Percentiles rank a stretch among this genome's conserved stretches.
These are phyloP conservation scores for Pyrocoelia pectoralis DNA, from an alignment of 2,888 invertebrate genomes.

Conservation along the genomic window DNA sequence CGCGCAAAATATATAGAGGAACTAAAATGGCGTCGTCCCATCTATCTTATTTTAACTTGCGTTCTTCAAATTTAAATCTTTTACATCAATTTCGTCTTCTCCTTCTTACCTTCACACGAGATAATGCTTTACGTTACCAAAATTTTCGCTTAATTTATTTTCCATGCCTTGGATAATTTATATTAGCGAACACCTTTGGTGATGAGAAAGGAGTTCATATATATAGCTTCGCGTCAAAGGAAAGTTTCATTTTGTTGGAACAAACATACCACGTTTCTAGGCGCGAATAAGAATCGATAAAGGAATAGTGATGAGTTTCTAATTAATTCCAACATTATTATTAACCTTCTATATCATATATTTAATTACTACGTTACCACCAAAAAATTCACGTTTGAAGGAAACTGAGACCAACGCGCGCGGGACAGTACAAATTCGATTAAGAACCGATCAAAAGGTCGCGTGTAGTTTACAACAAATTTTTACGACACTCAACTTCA, in stretches of 20 bases:
- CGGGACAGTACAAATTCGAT: too few relatives aligned
- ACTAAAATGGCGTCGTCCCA: conserved; percentile 56
- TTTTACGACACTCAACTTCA: too few relatives aligned
- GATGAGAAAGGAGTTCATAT: conserved; percentile 57
- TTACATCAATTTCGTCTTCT: conserved; percentile 41
- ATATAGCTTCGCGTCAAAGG: conserved; percentile 54
- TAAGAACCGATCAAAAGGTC: too few relatives aligned
- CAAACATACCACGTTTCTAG: not conserved
- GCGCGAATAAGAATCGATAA: not conserved
- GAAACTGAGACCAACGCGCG: too few relatives aligned
- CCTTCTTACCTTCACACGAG: conserved; percentile 22
- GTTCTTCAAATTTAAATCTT: conserved; percentile 54
- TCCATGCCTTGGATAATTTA: conserved; percentile 57
- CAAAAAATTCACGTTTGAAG: too few relatives aligned
- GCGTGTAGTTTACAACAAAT: too few relatives aligned
- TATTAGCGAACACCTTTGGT: conserved; percentile 58
- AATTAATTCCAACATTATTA: not conserved
- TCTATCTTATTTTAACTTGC: conserved; percentile 57
- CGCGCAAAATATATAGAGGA: conserved; percentile 49
- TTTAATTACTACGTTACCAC: too few relatives aligned
- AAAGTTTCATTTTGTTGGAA: conserved; percentile 58
- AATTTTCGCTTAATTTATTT: conserved; percentile 52
- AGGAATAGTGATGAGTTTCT: not conserved
- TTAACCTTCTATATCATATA: too few relatives aligned
- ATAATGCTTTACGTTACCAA: conserved; percentile 25